Base-by-base conservation (phyloP, 1,140 invertebrate species). In the Nasonia giraulti region DNA sequence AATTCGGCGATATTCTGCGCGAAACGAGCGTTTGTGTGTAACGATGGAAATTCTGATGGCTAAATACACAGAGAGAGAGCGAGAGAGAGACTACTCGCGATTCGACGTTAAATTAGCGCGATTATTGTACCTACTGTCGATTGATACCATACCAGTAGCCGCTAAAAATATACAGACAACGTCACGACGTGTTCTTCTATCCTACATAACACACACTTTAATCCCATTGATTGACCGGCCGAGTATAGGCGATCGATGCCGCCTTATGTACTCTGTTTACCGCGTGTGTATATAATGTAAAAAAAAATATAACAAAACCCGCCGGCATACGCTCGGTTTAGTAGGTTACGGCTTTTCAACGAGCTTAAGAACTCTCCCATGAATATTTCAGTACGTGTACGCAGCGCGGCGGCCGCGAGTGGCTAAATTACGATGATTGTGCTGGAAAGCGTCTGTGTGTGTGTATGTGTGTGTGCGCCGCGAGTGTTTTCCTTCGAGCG, bases 381-480 rank as follows among this genome's bases (percentile, higher is more conserved):
- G 47, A 82, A 82, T 82, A 82, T 33, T 81, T 62, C 37, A 71
- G 37, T 14, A n/a, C 27, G 11, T 62, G 55, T 62, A n/a, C 55
- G 47, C 47, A 20, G 55, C 17, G 12, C 14, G 55, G 6, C 20
- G 10, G 23, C 50, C 31, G 50, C 50, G 27, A 27, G 55, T 71
- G 47, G 75, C 80, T 82, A 74, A 74, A 74, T 82, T 74, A 62
- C 69, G 27, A 74, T 68, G 71, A 82, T 74, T 82, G 44, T 37
- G 31, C 23, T 73, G n/a, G 69, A 74, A 75, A 33, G 27, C 11
- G 23, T 31, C 31, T 71, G 66, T 44, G 47, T 62, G 27, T 23
- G 66, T 71, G 66, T 44, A 31, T 62, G 27, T 23, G 66, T 44
- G 47, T 27, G 8, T 17, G n/a, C 73, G 14, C 23, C 27, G 50